These are phyloP conservation scores for Cremastobaeus sp. DNA, from an alignment of 2,888 invertebrate genomes.

Conservation along the genomic window DNA sequence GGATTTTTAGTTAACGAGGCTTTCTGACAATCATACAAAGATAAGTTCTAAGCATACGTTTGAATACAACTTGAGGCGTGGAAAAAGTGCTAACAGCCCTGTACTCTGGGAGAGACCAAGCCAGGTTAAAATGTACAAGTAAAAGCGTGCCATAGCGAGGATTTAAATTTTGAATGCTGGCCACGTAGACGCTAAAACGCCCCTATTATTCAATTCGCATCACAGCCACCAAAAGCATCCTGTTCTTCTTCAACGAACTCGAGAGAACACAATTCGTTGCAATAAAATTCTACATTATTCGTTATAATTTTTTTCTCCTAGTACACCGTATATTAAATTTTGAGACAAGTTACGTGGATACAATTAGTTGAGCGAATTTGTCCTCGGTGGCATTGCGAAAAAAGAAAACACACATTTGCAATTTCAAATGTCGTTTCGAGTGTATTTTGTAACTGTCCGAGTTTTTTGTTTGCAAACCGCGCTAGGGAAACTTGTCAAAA, in stretches of 20 bases:
- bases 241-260: conserved; percentile 57
- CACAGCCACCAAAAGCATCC: conserved; percentile 68
- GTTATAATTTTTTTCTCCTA: conserved; percentile 33
- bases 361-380: conserved; percentile 20
- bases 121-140: conserved; percentile 57
- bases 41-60: conserved; percentile 52
- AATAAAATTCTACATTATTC: conserved; percentile 57
- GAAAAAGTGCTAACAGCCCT: conserved; percentile 53
- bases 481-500: too few relatives aligned
- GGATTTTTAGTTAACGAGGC: conserved; percentile 44
- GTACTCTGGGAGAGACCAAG: conserved; percentile 32
- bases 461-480: background rate
- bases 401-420: background rate
- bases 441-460: conserved; percentile 14
- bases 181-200: conserved; percentile 77
- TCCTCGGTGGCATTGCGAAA: conserved; percentile 2
- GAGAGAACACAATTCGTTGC: conserved; percentile 53
- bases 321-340: conserved; percentile 38
- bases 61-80: conserved; percentile 50
- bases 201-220: conserved; percentile 78
- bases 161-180: conserved; percentile 72
- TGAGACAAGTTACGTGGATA: conserved; percentile 33
- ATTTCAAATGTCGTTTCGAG: background rate
- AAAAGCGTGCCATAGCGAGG: conserved; percentile 63
- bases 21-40: conserved; percentile 45